Base-by-base conservation (phyloP, 2,888 invertebrate species). In the Chrysomela aeneicollis region DNA sequence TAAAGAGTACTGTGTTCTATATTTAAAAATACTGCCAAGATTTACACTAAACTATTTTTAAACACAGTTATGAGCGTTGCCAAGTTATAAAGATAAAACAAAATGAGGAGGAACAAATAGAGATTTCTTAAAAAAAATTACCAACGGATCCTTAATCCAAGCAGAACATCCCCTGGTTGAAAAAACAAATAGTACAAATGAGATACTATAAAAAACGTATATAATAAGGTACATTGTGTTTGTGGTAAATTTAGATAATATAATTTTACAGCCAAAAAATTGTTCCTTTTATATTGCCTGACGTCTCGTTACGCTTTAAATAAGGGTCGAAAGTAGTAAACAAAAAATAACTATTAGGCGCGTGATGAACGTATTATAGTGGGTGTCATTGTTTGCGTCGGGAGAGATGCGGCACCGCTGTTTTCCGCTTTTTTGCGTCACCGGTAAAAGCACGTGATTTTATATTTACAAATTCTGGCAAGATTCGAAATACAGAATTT, bases 371-470 rank as follows among this genome's bases (percentile, higher is more conserved):
- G 9, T 12, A 35, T 26, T 35, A 42, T 42, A 42, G 42, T 42
- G 42, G 42, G 42, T 15, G 42, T 42, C 15, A 42, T 42, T 42
- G 42, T 42, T 42, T 42, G 42, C 42, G n/a, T 17, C 21, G 32
- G 21, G 3, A 21, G 42, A 42, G 3, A 37, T 32, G 21, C 49
- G 66, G 59, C 66, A 66, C 50, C 62, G 6, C 47, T 12, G 62
- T 21, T 17, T 18, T 35, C 8, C 30, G 1, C 26, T 37, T 51
- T 64, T 64, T 67, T 63, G 47, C 67, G 67, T 67, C 64, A 59
- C 17, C 32, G 49, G 47, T n/a, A 30, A 30, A 52, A 53, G 79
- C 81, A 81, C 79, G 80, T 81, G 81, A 81, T 79, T 78, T 77
- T 78, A 73, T 80, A 79, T 80, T 79, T 79, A 78, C 77, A 76